These are phyloP conservation scores for Gortyna flavago DNA, from an alignment of 2,888 invertebrate species.

Conservation along the genomic window DNA sequence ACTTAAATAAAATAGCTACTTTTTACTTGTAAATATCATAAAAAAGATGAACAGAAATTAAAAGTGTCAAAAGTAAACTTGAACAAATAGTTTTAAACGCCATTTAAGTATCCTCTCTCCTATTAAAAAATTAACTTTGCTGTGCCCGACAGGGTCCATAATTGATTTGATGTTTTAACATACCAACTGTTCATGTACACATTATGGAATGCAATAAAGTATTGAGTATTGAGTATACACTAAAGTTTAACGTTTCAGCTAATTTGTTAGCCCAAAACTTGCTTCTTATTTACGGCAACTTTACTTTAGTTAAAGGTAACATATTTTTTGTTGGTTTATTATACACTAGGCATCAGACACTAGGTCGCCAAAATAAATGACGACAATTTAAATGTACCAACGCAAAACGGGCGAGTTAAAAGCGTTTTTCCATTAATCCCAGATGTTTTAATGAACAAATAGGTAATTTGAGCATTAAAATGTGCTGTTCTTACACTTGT, in stretches of 20 bases:
- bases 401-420: constrained; percentile 30
- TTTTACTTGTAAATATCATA: constrained; percentile 7
- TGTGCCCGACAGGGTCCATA: too few relatives aligned
- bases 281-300: neutral
- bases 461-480: constrained; percentile 51
- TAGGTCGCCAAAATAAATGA: constrained; percentile 34
- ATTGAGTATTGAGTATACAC: too few relatives aligned
- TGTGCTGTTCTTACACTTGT: constrained; percentile 42
- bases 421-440: constrained; percentile 46
- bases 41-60: constrained; percentile 1
- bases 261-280: neutral
- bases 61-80: constrained; percentile 16
- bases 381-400: constrained; percentile 31
- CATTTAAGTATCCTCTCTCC: too few relatives aligned
- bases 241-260: constrained; percentile 5
- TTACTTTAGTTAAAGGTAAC: neutral
- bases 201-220: too few relatives aligned
- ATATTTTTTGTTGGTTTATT: constrained; percentile 5
- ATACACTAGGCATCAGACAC: neutral
- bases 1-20: neutral
- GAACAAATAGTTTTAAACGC: constrained; percentile 26
- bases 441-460: constrained; percentile 47
- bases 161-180: too few relatives aligned
- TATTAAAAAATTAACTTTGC: too few relatives aligned
- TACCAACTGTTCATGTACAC: too few relatives aligned